A percentile compares a stretch with the other conserved stretches of the same genome.
phyloP scores from a whole-genome alignment of 2,888 invertebrate genomes.

The Ctena decussata region DNA sequence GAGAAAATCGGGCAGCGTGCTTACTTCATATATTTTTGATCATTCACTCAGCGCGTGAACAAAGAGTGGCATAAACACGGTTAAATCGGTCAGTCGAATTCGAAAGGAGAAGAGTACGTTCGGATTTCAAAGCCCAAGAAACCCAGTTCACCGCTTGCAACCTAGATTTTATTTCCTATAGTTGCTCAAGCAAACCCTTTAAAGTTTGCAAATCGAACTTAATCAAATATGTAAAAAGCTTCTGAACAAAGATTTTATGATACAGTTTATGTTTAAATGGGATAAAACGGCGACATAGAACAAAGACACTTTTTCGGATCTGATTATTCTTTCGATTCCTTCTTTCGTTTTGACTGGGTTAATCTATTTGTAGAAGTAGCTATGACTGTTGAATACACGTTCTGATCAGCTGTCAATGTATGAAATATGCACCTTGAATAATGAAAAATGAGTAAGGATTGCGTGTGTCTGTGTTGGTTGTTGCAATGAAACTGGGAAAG shows the following conservation, averaged over 20 bases:
- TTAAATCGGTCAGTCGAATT: conserved; percentile 49
- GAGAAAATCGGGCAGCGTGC: conserved; percentile 47
- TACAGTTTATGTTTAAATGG: no score
- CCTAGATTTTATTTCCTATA: no score
- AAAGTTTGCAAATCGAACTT: no score
- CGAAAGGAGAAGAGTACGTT: not conserved
- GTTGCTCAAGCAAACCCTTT: no score
- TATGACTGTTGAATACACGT: conserved; percentile 1
- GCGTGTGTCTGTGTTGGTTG: not conserved
- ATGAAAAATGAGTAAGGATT: not conserved
- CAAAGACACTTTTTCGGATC: not conserved
- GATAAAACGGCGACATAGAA: not conserved
- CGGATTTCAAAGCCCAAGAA: not conserved
- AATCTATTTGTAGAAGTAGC: not conserved
- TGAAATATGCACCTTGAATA: not conserved
- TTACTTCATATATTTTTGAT: conserved; percentile 41
- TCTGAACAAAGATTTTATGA: no score
- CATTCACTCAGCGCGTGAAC: conserved; percentile 61
- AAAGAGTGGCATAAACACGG: conserved; percentile 52
- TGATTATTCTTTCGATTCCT: not conserved
- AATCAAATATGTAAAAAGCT: no score
- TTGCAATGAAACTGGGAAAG: no score
- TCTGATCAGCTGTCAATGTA: conserved; percentile 1
- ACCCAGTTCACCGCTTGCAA: not conserved
- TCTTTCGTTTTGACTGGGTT: not conserved